Evolutionary conservation across 2,797 vertebrate species (phyloP).

Genomic region (Myotis findleyi): DNA sequence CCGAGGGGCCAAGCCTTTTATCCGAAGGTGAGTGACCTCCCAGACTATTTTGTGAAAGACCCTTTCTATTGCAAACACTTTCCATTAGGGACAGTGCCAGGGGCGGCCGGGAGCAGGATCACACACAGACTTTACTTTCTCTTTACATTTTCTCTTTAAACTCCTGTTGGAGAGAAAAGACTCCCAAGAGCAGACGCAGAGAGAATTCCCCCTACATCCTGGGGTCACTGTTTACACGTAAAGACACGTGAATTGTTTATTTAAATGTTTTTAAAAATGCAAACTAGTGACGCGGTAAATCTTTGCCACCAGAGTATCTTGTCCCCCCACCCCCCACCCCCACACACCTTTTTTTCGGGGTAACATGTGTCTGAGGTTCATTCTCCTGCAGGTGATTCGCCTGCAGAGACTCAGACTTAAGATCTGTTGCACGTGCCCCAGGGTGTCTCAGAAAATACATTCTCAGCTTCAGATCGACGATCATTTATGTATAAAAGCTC

Average conservation of each 20-base stretch:
- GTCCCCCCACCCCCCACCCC: not conserved
- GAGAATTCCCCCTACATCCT: constrained; percentile 31
- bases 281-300: constrained; percentile 18
- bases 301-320: not conserved
- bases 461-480: constrained; percentile 31
- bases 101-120: constrained; percentile 12
- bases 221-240: constrained; percentile 25
- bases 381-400: constrained; percentile 40
- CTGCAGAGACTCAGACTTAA: not conserved
- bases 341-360: not conserved
- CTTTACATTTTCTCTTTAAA: constrained; percentile 59
- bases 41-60: constrained; percentile 58
- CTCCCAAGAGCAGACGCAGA: not conserved
- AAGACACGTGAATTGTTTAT: constrained; percentile 20
- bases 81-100: constrained; percentile 38
- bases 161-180: constrained; percentile 26
- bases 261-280: constrained; percentile 2
- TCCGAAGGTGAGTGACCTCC: constrained; percentile 61
- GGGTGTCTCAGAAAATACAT: constrained; percentile 47
- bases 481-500: not conserved
- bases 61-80: constrained; percentile 63
- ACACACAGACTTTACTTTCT: constrained; percentile 67
- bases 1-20: constrained; percentile 31
- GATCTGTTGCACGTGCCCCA: not conserved
- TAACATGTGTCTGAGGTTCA: constrained; percentile 28